A percentile compares a stretch with the other conserved stretches of the same genome.
Evolutionary conservation across 2,797 vertebrate species (phyloP).

Genomic region (Siniperca obscura): DNA sequence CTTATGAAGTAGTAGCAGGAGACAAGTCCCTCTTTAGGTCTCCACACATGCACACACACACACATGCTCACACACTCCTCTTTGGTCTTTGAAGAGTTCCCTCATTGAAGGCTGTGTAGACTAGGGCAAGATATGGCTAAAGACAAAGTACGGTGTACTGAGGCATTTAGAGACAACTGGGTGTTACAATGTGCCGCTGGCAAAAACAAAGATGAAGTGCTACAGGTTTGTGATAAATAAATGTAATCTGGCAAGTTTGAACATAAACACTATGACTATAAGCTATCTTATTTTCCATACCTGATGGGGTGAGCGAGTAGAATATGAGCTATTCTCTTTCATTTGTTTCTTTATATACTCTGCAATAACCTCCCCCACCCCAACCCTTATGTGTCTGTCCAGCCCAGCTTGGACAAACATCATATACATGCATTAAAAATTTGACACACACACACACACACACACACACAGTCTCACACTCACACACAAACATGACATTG

Average conservation of each 20-base stretch:
- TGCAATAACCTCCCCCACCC: conserved; percentile 59
- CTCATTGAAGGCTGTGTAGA: conserved; percentile 60
- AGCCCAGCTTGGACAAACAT: conserved; percentile 88
- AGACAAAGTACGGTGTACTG: conserved; percentile 61
- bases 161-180: conserved; percentile 71
- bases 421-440: conserved; percentile 60
- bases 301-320: conserved; percentile 79
- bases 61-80: conserved; percentile 61
- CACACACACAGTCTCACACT: conserved; percentile 35
- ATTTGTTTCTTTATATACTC: conserved; percentile 70
- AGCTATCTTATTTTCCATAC: conserved; percentile 79
- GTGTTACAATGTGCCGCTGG: conserved; percentile 78
- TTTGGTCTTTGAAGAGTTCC: conserved; percentile 79
- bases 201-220: conserved; percentile 75
- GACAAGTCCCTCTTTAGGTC: conserved; percentile 83
- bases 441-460: conserved; percentile 37
- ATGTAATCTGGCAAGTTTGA: conserved; percentile 63
- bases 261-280: conserved; percentile 67
- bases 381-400: conserved; percentile 69
- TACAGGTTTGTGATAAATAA: conserved; percentile 81
- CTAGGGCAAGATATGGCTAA: conserved; percentile 77
- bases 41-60: conserved; percentile 54
- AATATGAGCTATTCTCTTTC: conserved; percentile 67
- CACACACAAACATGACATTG: conserved; percentile 63
- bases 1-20: conserved; percentile 96